Conservation (phyloP, 2,888 invertebrate species). For the Phlogophora meticulosa region DNA sequence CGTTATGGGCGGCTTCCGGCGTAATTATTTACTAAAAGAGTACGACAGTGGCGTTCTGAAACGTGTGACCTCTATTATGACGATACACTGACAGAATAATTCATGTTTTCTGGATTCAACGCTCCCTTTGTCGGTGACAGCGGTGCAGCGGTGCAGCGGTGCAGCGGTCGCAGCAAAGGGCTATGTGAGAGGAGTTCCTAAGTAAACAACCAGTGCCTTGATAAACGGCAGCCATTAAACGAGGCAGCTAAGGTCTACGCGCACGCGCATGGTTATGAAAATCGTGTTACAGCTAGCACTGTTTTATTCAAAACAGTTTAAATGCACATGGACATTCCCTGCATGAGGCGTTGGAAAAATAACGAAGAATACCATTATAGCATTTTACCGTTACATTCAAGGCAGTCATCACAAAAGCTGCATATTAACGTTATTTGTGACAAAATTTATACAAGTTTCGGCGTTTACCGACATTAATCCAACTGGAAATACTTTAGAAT, state of each 20-base stretch:
- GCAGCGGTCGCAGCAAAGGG: conserved; percentile 21
- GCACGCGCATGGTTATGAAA: conserved; percentile 35
- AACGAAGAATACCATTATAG: neutral
- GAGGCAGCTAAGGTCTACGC: conserved; percentile 8
- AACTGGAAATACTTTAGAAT: neutral
- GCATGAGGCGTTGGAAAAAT: neutral
- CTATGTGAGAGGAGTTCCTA: conserved; percentile 57
- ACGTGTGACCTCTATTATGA: conserved; percentile 76
- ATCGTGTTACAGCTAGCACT: conserved; percentile 16
- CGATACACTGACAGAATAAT: conserved; percentile 78
- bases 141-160: conserved; percentile 12
- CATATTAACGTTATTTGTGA: neutral
- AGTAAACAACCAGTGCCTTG: conserved; percentile 32
- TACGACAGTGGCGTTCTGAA: conserved; percentile 69
- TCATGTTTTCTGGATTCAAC: conserved; percentile 71
- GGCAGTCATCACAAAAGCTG: no score
- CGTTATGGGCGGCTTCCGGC: conserved; percentile 87
- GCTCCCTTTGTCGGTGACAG: conserved; percentile 73
- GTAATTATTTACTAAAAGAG: conserved; percentile 82
- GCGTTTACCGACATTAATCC: neutral
- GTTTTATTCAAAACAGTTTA: conserved; percentile 15
- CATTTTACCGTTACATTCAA: no score
- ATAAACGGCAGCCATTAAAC: conserved; percentile 28
- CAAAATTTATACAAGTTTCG: neutral
- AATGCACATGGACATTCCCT: conserved; percentile 13